Conservation (phyloP, 2,888 invertebrate genomes). For the Meloe dianella region DNA sequence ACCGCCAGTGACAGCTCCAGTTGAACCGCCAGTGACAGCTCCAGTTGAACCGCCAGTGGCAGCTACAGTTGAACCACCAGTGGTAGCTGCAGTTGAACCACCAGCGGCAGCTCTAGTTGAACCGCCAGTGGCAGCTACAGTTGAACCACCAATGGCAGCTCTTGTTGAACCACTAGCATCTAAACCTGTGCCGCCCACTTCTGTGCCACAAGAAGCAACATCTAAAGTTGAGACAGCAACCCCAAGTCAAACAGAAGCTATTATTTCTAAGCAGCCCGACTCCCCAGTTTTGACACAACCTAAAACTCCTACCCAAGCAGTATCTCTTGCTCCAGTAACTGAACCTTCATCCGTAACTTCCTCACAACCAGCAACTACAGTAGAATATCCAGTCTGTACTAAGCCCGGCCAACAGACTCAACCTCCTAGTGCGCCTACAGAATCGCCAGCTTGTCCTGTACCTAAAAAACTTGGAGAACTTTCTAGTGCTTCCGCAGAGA, state of each 20-base stretch:
- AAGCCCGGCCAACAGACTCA: background rate
- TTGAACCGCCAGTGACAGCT: background rate
- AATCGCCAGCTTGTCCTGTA: background rate
- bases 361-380: constrained; percentile 13
- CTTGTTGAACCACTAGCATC: background rate
- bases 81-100: background rate
- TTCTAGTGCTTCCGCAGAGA: no score
- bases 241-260: constrained; percentile 32
- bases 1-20: constrained; percentile 38
- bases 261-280: constrained; percentile 14
- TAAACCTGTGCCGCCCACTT: constrained; percentile 36
- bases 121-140: constrained; percentile 41
- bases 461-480: background rate
- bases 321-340: background rate
- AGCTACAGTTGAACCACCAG: constrained; percentile 52
- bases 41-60: background rate
- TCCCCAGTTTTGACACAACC: no score
- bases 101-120: background rate
- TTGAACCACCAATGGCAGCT: constrained; percentile 46
- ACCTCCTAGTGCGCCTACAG: constrained; percentile 12
- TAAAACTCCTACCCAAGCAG: no score
- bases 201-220: background rate
- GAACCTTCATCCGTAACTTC: constrained; percentile 3
- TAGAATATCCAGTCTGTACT: background rate
- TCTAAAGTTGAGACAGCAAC: constrained; percentile 26